Evolutionary conservation across 2,797 vertebrate species (phyloP).

Genomic region (Amphiprion clarkii): DNA sequence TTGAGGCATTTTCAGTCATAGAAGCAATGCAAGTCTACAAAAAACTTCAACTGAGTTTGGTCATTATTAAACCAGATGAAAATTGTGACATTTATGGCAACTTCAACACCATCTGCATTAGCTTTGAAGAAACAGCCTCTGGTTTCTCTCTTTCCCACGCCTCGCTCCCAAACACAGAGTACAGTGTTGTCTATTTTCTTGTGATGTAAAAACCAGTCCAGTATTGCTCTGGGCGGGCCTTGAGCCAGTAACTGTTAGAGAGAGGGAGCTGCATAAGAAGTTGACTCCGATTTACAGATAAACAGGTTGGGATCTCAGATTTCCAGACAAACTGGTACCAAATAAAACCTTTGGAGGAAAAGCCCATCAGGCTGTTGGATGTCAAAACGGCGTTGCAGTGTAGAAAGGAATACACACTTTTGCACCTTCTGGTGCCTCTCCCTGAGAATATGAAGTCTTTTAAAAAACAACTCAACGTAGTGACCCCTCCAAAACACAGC

Average conservation of each 20-base stretch:
- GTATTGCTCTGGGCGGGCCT: background rate
- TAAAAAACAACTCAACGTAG: background rate
- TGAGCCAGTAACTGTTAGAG: background rate
- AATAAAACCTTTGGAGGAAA: slow-evolving; percentile 26
- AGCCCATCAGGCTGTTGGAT: slow-evolving; percentile 20
- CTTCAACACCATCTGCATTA: background rate
- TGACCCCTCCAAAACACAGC: background rate
- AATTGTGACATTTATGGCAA: background rate
- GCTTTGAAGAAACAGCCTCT: background rate
- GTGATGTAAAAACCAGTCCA: background rate
- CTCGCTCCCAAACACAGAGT: background rate
- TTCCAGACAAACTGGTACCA: slow-evolving; percentile 9
- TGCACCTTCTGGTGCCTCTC: background rate
- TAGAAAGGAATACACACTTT: slow-evolving; percentile 8
- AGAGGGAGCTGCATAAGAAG: background rate
- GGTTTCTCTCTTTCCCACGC: background rate
- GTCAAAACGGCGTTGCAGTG: slow-evolving; percentile 37
- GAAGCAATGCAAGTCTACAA: background rate
- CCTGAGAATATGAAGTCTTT: background rate
- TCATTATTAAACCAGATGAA: background rate
- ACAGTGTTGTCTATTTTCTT: background rate
- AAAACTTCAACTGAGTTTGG: background rate
- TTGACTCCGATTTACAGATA: background rate
- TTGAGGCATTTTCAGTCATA: background rate
- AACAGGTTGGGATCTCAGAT: slow-evolving; percentile 34